Evolutionary conservation across 2,113 vertebrate species (phyloP).

Genomic region (Engraulis encrasicolus): DNA sequence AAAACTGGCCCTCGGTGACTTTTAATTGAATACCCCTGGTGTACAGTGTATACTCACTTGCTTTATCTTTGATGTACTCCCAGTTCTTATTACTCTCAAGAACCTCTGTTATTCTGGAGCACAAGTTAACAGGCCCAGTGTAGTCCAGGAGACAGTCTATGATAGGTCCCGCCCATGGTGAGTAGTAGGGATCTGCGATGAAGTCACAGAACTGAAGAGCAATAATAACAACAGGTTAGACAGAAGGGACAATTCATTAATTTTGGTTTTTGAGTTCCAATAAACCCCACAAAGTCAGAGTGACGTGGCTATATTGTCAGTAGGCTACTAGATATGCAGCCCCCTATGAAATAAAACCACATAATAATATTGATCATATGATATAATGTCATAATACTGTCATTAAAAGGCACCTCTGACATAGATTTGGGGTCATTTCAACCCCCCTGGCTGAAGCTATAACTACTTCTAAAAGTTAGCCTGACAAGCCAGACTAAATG

Average conservation of each 20-base stretch:
- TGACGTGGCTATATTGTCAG: too few relatives aligned
- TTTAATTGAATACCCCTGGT: too few relatives aligned
- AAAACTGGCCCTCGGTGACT: too few relatives aligned
- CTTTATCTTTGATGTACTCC: slow-evolving; percentile 87
- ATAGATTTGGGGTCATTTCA: too few relatives aligned
- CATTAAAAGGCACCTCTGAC: too few relatives aligned
- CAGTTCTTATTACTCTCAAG: slow-evolving; percentile 89
- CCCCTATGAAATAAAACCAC: too few relatives aligned
- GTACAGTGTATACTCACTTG: slow-evolving; percentile 81
- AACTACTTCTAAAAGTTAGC: too few relatives aligned
- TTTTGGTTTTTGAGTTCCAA: neutral
- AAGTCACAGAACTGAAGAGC: slow-evolving; percentile 90
- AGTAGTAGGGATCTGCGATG: slow-evolving; percentile 82
- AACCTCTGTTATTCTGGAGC: slow-evolving; percentile 86
- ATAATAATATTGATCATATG: too few relatives aligned
- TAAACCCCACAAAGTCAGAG: neutral
- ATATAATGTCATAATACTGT: too few relatives aligned
- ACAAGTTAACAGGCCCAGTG: slow-evolving; percentile 90
- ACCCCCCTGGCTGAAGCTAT: too few relatives aligned
- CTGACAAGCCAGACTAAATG: too few relatives aligned
- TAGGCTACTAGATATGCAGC: too few relatives aligned
- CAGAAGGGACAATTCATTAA: neutral
- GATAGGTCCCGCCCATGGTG: slow-evolving; percentile 88
- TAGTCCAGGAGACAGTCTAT: slow-evolving; percentile 92
- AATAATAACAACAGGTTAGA: neutral